phyloP scores from a whole-genome alignment of 1,140 invertebrate species.

The Scylla paramamosain region DNA sequence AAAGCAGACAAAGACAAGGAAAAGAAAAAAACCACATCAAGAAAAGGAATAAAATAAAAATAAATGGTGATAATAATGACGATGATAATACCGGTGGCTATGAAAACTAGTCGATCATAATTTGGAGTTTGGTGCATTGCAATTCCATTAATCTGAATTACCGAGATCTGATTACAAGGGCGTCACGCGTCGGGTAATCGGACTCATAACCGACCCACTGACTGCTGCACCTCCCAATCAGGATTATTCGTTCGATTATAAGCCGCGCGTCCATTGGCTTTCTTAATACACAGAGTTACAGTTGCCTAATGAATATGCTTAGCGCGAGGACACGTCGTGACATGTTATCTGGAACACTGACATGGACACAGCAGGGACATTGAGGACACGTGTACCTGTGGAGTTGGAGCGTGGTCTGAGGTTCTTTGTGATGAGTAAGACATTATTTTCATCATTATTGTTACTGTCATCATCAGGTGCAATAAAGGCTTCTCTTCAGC shows the following conservation, averaged over 20 bases:
- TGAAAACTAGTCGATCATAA: neutral
- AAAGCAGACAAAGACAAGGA: no score
- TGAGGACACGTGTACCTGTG: no score
- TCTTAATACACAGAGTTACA: neutral
- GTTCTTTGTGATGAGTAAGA: no score
- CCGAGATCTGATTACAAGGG: neutral
- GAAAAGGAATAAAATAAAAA: neutral
- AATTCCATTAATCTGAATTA: neutral
- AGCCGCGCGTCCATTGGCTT: neutral
- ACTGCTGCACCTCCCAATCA: neutral
- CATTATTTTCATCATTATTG: no score
- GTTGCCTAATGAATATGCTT: neutral
- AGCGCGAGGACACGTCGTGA: no score
- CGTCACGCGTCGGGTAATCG: neutral
- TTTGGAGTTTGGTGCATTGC: neutral
- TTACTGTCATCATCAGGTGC: no score
- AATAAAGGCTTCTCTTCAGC: no score
- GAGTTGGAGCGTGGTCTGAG: no score
- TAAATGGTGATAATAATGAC: neutral
- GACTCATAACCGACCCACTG: neutral
- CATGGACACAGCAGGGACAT: no score
- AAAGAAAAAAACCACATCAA: no score
- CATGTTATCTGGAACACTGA: no score
- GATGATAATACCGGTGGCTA: neutral
- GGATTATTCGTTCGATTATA: neutral